Base-by-base conservation (phyloP, 2,113 vertebrate genomes). In the Struthio camelus region DNA sequence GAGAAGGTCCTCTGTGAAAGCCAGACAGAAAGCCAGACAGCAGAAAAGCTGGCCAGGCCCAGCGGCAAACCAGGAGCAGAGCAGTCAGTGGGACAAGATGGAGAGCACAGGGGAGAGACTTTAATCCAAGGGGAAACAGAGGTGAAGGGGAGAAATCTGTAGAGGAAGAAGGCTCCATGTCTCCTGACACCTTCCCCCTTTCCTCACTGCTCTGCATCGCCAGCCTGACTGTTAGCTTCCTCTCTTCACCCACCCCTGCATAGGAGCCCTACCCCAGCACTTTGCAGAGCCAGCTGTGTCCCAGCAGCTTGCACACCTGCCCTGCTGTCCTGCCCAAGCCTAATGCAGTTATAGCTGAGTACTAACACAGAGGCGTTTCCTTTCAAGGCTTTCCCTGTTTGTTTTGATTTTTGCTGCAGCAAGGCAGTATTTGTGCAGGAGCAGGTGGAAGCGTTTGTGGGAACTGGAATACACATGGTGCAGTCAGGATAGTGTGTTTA, bases 351-450 rank as follows among this genome's bases (percentile, higher is more conserved):
- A 18, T 16, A 67, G 67, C 40, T 0, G 0, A 38, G 14, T 30
- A 3, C 46, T 38, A 65, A 54, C 83, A 46, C 30, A 1, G 16
- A 69, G 38, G 12, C 20, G 1, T 78, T 51, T 77, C 30, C n/a
- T 32, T 67, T 65, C 87, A 50, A 53, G 36, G 40, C 36, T 82
- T 85, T 85, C 40, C 32, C 61, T 53, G 22, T 17, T 54, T n/a
- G 34, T 30, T 53, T 66, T 2, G 3, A 1, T 5, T 4, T 65
- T 48, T n/a, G 20, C 64, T 32, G 50, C 38, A 70, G 50, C 36
- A 69, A 40, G 40, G 53, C 30, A 22, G 4, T 20, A 54, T 2
- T 0, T 2, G 1, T 4, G 4, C 0, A 0, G 20, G 53, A 23
- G 36, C 42, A 51, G 22, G 44, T 42, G 51, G 44, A 82, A 62